Evolutionary conservation across 2,113 vertebrate genomes (phyloP).

Genomic region (Paramisgurnus dabryanus): DNA sequence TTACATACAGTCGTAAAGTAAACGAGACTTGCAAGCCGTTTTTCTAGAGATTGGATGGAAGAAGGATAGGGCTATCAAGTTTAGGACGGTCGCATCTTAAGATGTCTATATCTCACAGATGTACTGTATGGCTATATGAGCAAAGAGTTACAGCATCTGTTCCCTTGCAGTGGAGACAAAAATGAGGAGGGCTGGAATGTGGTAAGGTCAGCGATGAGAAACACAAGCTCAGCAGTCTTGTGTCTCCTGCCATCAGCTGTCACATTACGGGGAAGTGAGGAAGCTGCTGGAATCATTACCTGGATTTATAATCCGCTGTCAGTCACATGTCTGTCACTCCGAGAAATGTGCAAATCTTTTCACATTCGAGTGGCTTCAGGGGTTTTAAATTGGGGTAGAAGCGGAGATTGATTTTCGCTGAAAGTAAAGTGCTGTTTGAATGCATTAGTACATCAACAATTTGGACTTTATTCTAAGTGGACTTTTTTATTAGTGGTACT

Average conservation of each 20-base stretch:
- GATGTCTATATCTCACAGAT: not conserved
- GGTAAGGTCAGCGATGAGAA: constrained; percentile 34
- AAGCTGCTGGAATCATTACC: constrained; percentile 22
- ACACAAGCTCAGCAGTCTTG: constrained; percentile 27
- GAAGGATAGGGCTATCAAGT: not conserved
- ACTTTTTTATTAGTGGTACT: no score
- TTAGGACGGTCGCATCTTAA: not conserved
- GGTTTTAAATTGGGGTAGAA: not conserved
- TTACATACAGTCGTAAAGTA: no score
- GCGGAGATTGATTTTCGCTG: not conserved
- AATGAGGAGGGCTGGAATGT: not conserved
- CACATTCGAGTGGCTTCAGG: not conserved
- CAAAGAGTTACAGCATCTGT: not conserved
- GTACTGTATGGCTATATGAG: not conserved
- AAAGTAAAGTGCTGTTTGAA: not conserved
- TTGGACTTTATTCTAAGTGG: not conserved
- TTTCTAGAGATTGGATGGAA: no score
- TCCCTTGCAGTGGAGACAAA: not conserved
- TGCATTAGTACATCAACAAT: not conserved
- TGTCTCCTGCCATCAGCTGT: constrained; percentile 14
- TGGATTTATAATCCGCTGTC: constrained; percentile 38
- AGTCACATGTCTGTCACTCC: constrained; percentile 5
- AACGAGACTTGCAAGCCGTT: no score
- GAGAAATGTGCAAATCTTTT: not conserved
- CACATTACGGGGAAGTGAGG: not conserved